phyloP scores from a whole-genome alignment of 2,113 vertebrate genomes.

The human (Homo sapiens) region DNA sequence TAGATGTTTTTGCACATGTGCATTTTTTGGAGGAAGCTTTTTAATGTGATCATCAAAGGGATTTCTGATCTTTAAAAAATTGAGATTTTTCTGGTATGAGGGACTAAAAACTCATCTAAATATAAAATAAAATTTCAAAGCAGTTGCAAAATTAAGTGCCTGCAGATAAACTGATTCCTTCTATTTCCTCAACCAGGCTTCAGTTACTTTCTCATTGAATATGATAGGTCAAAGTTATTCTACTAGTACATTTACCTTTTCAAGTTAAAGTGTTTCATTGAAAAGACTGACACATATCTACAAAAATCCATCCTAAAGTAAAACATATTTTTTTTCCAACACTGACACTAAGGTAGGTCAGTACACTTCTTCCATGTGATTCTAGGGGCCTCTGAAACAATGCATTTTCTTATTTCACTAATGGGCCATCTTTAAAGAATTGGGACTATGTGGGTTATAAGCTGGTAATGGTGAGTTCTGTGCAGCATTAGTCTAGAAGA shows the following conservation, averaged over 20 bases:
- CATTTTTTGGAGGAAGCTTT: neutral
- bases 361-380: neutral
- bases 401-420: neutral
- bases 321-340: neutral
- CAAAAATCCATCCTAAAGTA: neutral
- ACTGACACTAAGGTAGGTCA: neutral
- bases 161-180: neutral
- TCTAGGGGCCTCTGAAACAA: neutral
- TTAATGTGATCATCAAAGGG: neutral
- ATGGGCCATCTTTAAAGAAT: neutral
- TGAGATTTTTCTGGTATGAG: neutral
- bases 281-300: neutral
- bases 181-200: neutral
- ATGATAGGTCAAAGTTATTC: neutral
- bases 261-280: neutral
- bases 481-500: neutral
- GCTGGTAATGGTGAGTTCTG: neutral
- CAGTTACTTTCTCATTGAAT: neutral
- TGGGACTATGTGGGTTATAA: neutral
- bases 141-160: conserved; percentile 3
- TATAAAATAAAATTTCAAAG: conserved; percentile 35
- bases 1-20: neutral
- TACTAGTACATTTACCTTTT: neutral
- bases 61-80: neutral
- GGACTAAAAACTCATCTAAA: conserved; percentile 21